Percentiles rank a stretch among this genome's conserved stretches.
Evolutionary conservation across 2,113 vertebrate genomes (phyloP).

Genomic region (Chunga burmeisteri): DNA sequence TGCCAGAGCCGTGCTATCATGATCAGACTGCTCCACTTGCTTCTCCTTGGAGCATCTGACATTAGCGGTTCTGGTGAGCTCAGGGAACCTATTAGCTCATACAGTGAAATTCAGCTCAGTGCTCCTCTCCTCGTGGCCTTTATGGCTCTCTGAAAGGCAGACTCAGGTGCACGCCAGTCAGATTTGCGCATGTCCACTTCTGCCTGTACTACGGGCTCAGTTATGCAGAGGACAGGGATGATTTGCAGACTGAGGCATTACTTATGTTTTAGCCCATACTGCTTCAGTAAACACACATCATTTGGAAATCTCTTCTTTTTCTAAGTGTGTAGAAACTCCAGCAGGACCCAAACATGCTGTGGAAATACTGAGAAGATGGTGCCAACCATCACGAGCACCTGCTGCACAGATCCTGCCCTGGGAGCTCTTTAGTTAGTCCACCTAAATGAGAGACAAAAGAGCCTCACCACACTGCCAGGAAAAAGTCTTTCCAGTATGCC

Average conservation of each 20-base stretch:
- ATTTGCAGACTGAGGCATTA: not conserved
- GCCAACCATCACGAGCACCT: not conserved
- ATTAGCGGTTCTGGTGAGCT: not conserved
- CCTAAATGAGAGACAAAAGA: not conserved
- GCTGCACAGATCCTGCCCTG: not conserved
- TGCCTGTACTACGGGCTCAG: not conserved
- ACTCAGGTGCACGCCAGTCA: not conserved
- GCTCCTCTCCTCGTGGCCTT: not conserved
- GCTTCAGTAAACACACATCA: not conserved
- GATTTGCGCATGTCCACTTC: not conserved
- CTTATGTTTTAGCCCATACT: not conserved
- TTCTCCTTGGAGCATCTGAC: not conserved
- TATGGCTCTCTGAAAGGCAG: not conserved
- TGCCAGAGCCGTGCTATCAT: not conserved
- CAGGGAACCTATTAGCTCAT: not conserved
- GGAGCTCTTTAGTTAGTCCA: not conserved
- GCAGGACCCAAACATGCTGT: not conserved
- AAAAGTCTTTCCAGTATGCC: not conserved
- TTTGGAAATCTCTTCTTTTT: not conserved
- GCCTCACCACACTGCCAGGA: not conserved
- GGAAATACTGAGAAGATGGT: not conserved
- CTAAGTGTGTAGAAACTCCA: not conserved
- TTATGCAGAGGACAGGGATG: not conserved
- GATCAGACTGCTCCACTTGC: not conserved
- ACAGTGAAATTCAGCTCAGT: not conserved